Evolutionary conservation across 35 echinoderm and acorn worm species (phyloP).

Genomic region (Eucidaris tribuloides): DNA sequence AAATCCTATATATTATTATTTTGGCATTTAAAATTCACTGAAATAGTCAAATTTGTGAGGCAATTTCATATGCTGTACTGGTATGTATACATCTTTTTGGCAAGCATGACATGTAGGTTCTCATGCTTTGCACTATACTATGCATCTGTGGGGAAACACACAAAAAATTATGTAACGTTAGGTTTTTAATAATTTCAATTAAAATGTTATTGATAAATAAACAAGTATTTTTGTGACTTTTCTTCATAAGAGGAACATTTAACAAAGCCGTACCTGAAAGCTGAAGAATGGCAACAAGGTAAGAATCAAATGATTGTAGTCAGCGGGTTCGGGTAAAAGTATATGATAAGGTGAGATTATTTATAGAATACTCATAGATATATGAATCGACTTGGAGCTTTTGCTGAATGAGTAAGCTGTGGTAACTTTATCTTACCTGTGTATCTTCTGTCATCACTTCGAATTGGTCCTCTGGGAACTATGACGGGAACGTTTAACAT

Average conservation of each 20-base stretch:
- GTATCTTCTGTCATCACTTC: background rate
- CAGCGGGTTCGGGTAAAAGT: too few species aligned
- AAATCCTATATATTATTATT: too few species aligned
- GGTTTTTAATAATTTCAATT: too few species aligned
- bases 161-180: too few species aligned
- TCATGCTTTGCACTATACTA: background rate
- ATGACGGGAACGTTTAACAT: background rate
- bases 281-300: slow-evolving; percentile 36
- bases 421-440: too few species aligned
- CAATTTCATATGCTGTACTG: background rate
- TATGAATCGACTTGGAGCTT: background rate
- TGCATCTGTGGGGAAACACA: too few species aligned
- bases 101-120: background rate
- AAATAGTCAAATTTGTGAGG: background rate
- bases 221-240: background rate
- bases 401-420: background rate
- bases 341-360: background rate
- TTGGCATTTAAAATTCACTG: background rate
- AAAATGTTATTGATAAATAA: too few species aligned
- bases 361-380: background rate
- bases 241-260: slow-evolving; percentile 23
- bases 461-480: background rate
- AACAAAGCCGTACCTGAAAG: slow-evolving; percentile 33
- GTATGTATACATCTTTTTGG: background rate
- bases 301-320: background rate